Base-by-base conservation (phyloP, 2,888 invertebrate species). In the Drosophila longiperda region DNA sequence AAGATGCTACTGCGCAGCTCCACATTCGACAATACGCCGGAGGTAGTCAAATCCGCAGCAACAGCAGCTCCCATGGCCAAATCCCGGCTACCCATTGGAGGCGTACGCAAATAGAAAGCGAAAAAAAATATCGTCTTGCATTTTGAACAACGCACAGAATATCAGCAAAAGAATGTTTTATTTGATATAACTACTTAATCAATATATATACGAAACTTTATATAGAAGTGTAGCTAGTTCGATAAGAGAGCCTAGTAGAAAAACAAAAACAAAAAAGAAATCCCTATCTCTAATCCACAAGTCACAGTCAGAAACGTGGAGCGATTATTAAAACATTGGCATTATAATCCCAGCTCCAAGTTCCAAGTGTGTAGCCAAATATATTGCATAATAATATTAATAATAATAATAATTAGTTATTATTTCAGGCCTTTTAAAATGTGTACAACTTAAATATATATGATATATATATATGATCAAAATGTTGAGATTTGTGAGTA, bases 1-100 rank as follows among this genome's bases (percentile, higher is more conserved):
- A 76, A 86, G 66, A 75, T 92, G 62, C 75, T 93, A n/a, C 78
- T 90, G 69, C 91, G 93, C 36, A 92, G 93, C 72, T 92, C 93
- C 38, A 92, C 93, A n/a, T 92, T 93, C 63, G 92, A 92, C 68
- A 92, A 91, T 49, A 86, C 90, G 36, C 91, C 92, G 17, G 29
- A 65, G 26, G 59, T 55, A 15, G 73, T 23, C 55, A 12, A 40
- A n/a, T 29, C 26, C 33, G n/a, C 20, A n/a, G 23, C 54, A 26
- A 26, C 26, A 23, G 32, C 20, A 20, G 33, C 50, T 38, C 49
- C 26, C 11, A 53, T 49, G 8, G 55, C 38, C 52, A 80, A 75
- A 20, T 85, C 86, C 6, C 73, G 76, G 42, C 71, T 90, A 55
- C 90, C 90, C n/a, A 63, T 90, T n/a, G 86, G 76, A 23, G 88